Evolutionary conservation across 2,888 invertebrate genomes (phyloP).

Genomic region (Eupithecia dodoneata): DNA sequence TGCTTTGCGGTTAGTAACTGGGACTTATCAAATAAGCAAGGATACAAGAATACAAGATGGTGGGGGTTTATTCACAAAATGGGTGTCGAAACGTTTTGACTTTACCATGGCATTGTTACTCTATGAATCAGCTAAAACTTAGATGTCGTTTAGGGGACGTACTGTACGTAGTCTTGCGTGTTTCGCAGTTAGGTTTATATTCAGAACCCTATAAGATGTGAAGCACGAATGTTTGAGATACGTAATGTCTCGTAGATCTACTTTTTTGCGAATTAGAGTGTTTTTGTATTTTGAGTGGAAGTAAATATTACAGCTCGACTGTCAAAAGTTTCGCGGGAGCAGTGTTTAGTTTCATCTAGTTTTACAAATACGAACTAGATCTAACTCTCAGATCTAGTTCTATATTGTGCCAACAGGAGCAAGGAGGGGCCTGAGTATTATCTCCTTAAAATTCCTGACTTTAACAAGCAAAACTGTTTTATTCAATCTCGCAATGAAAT

Average conservation of each 20-base stretch:
- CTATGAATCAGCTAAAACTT: not conserved
- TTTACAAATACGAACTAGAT: not conserved
- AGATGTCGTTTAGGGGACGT: not conserved
- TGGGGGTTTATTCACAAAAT: not conserved
- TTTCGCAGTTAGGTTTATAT: constrained; percentile 24
- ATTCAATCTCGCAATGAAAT: not conserved
- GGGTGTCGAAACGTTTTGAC: constrained; percentile 3
- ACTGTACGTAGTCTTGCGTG: constrained; percentile 26
- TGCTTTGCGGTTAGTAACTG: not conserved
- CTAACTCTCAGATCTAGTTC: not conserved
- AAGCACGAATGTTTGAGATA: constrained; percentile 37
- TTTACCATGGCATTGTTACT: not conserved
- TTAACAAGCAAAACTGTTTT: not conserved
- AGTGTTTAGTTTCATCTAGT: not conserved
- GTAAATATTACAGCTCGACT: not conserved
- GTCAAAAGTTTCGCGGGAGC: not conserved
- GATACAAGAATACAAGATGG: not conserved
- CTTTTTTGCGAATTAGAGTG: constrained; percentile 11
- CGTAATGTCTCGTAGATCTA: constrained; percentile 16
- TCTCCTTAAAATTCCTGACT: not conserved
- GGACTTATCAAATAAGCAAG: not conserved
- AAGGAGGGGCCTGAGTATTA: not conserved
- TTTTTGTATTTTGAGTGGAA: not conserved
- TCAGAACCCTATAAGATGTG: constrained; percentile 27
- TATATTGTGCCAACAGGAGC: not conserved